Conservation (phyloP, 1,140 invertebrate genomes). For the Achroia grisella region DNA sequence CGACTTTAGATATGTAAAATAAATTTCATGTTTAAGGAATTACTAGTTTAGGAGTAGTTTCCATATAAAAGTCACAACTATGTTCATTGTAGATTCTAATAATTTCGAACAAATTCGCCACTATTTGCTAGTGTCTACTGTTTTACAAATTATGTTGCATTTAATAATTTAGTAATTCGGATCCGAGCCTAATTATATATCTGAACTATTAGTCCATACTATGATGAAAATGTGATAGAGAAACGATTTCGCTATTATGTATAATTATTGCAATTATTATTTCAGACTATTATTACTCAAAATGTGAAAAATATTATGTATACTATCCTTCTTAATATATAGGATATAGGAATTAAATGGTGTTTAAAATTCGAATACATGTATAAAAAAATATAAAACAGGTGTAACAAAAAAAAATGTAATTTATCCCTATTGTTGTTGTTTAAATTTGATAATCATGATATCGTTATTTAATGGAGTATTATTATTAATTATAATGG, state of each 20-base stretch:
- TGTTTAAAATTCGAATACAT: not conserved
- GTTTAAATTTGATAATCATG: slow-evolving; percentile 5
- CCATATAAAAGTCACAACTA: not conserved
- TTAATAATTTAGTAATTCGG: slow-evolving; percentile 42
- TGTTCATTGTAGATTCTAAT: not conserved
- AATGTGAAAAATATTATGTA: slow-evolving; percentile 9
- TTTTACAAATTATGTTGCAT: slow-evolving; percentile 41
- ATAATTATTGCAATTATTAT: slow-evolving; percentile 10
- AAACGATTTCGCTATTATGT: slow-evolving; percentile 14
- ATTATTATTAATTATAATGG: no score
- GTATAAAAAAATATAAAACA: not conserved
- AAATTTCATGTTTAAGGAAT: not conserved
- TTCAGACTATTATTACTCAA: slow-evolving; percentile 6
- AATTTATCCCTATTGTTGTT: slow-evolving; percentile 1
- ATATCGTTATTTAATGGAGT: not conserved
- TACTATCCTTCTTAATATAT: slow-evolving; percentile 14
- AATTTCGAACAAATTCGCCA: not conserved
- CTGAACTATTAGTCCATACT: slow-evolving; percentile 26
- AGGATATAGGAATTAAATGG: slow-evolving; percentile 1
- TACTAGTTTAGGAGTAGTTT: not conserved
- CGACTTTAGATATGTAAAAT: not conserved
- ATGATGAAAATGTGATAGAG: slow-evolving; percentile 31
- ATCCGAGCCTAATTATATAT: slow-evolving; percentile 46
- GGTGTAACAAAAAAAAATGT: not conserved
- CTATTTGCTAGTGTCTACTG: slow-evolving; percentile 27